Conservation (phyloP, 2,888 invertebrate genomes). For the Nomada ruficornis region DNA sequence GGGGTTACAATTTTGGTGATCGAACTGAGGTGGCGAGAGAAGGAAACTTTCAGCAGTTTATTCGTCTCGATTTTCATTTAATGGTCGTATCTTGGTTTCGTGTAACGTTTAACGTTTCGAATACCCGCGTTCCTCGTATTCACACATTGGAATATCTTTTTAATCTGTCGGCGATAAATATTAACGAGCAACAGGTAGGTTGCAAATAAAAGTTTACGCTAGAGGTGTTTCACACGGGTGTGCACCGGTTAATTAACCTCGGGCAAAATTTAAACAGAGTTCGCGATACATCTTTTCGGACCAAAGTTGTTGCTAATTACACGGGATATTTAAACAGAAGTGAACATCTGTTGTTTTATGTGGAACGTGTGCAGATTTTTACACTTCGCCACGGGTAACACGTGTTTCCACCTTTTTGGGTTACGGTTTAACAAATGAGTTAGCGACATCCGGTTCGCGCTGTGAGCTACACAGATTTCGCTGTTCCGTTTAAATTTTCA, state of each 20-base stretch:
- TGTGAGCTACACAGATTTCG: neutral
- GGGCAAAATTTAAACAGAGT: neutral
- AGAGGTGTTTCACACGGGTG: neutral
- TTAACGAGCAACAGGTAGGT: slow-evolving; percentile 11
- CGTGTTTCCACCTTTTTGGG: too few relatives aligned
- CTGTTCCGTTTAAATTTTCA: neutral
- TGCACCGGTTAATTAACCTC: neutral
- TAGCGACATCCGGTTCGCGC: neutral
- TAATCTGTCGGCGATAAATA: neutral
- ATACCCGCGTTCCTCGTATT: neutral
- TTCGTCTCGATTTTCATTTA: too few relatives aligned
- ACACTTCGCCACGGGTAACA: neutral
- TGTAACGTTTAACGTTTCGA: neutral
- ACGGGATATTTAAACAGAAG: neutral
- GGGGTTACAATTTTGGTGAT: too few relatives aligned
- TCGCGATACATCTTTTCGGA: neutral
- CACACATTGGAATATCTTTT: neutral
- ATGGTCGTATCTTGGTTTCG: too few relatives aligned
- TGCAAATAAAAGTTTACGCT: neutral
- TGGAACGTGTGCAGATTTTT: neutral
- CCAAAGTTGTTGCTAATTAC: neutral
- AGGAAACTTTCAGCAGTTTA: too few relatives aligned
- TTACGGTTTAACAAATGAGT: neutral
- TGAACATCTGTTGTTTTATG: neutral
- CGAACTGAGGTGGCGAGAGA: too few relatives aligned